Evolutionary conservation across 2,888 invertebrate genomes (phyloP), one percentile per base, ranked within the genome.

Genomic region (Leptogaster cylindrica): DNA sequence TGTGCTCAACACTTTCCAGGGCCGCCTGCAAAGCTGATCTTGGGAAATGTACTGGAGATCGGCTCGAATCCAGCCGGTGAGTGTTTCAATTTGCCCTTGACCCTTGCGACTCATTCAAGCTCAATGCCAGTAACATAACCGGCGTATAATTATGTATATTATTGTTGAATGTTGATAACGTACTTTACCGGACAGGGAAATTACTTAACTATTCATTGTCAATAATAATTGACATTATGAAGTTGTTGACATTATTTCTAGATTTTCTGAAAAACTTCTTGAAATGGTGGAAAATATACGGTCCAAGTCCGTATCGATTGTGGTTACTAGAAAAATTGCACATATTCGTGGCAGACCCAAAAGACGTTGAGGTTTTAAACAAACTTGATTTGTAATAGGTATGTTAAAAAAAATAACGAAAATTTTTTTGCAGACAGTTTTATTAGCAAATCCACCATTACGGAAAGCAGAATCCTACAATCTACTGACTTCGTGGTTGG

Each of bases 401-500:
- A n/a, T 36, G 23, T 16, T 14, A 20, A 3, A 23, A n/a, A n/a
- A n/a, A n/a, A n/a, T 23, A 28, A 16, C 2, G n/a, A 23, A 63
- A 46, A 46, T 8, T 41, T 18, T 12, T 23, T 41, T 12, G n/a
- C n/a, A 79, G 79, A 72, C 68, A 2, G 70, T 79, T 27, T 71
- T 79, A n/a, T 74, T 72, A 41, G 84, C 82, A 69, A 81, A 77
- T 2, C 78, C 77, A 12, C 76, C 82, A 55, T 78, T 84, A 3
- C 76, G 77, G 14, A 86, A 86, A 72, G 79, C 83, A 0, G 70
- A 72, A 3, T 71, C 76, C 1, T 84, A 84, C 68, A 72, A 79
- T 1, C 75, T 78, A 41, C 48, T 84, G 0, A 74, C 75, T 68
- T 80, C 82, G 1, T 84, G 84, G 84, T 74, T 84, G 39, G 84